Evolutionary conservation across 1,140 invertebrate species (phyloP), one percentile per base, ranked within the genome.

Genomic region (Venturia canescens): DNA sequence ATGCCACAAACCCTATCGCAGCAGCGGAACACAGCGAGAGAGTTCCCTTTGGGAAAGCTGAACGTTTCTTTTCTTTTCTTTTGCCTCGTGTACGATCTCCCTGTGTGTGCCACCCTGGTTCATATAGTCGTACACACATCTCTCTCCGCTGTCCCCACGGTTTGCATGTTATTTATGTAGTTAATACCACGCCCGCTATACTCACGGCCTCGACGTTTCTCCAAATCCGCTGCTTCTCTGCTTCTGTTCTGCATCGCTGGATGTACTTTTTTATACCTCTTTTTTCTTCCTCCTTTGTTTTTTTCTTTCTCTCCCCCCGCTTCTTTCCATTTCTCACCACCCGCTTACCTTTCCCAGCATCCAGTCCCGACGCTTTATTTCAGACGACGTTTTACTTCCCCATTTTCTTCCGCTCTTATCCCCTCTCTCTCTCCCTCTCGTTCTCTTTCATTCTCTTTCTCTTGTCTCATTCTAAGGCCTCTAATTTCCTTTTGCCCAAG

Each of bases 401-500:
- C 66, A 21, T 76, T 76, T 76, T 76, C 72, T 63, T 76, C 63
- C 53, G 1, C 26, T 31, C 48, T 23, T 16, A 6, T 26, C 16
- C 48, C 57, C 72, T 63, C 27, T 31, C 66, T 69, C 66, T 53
- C 16, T 27, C 66, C 23, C 50, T 76, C 27, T 29, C 71, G 34
- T 27, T 60, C 3, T 38, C 15, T 63, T 29, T 15, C 50, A 21
- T 23, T n/a, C 23, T 23, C 44, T 15, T 29, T 74, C 71, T 57
- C 23, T 69, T 29, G 13, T 29, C 7, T 31, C 11, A 29, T 29
- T 5, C 15, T 63, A 74, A 76, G 60, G 72, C 85, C 85, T 84
- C 82, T 84, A 88, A 89, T 88, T 90, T 88, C 84, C 86, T 87
- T 88, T 83, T 79, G 83, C 86, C 85, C 81, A 86, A 84, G 84